Base-by-base conservation (phyloP, 1,140 invertebrate species). In the Lethocerus indicus region DNA sequence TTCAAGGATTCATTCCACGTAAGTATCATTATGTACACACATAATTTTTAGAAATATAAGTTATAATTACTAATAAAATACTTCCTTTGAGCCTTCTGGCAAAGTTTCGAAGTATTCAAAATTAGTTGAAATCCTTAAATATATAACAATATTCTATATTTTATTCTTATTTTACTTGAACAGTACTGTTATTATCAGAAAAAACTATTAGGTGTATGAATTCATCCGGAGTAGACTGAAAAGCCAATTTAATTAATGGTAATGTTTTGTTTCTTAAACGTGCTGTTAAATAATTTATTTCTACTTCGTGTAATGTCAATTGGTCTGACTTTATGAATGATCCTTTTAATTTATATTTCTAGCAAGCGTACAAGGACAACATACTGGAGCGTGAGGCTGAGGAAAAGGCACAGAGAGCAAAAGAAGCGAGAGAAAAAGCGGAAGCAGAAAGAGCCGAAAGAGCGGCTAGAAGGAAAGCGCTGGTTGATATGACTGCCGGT, bases 1-100 rank as follows among this genome's bases (percentile, higher is more conserved):
- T 98, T 98, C 62, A 95, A 93, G 63, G 88, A 93, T 63, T 75
- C 81, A 24, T 97, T 96, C 64, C 65, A 77, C 59, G 86, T 91
- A 67, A 75, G 72, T 71, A 40, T 2, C 20, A 16, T 37, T 16
- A 3, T 16, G 35, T 16, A 18, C 20, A 2, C n/a, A 36, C 20
- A 3, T 36, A 7, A 16, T 3, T 16, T 16, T 36, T 36, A 3
- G 14, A 14, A 36, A 36, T 32, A 32, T 32, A 32, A 9, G 7
- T 32, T 32, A 9, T 32, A n/a, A n/a, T n/a, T n/a, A n/a, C n/a
- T n/a, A n/a, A n/a, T n/a, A n/a, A n/a, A n/a, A n/a, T n/a, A n/a
- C n/a, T n/a, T n/a, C n/a, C n/a, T n/a, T n/a, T n/a, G n/a, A n/a
- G n/a, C n/a, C n/a, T n/a, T n/a, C n/a, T n/a, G n/a, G n/a, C n/a